Evolutionary conservation across 2,113 vertebrate genomes (phyloP).

Genomic region (Pelvicachromis taeniatus): DNA sequence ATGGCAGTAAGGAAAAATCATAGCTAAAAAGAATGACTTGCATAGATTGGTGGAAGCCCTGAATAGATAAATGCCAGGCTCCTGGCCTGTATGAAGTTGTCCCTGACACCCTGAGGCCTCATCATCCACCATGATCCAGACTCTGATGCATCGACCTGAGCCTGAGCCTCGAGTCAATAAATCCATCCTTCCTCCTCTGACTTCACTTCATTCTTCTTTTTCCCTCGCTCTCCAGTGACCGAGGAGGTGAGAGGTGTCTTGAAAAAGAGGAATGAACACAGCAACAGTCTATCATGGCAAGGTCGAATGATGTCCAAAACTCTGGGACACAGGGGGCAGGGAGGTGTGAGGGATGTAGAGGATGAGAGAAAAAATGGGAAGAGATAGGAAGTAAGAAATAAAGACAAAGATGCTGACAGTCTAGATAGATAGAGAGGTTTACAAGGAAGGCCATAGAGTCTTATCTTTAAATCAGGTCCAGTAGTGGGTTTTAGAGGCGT

Average conservation of each 20-base stretch:
- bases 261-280: constrained; percentile 58
- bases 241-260: constrained; percentile 56
- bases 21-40: background rate
- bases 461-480: background rate
- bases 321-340: constrained; percentile 35
- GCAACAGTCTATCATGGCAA: constrained; percentile 88
- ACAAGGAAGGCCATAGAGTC: background rate
- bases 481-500: background rate
- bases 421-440: background rate
- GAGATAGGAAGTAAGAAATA: constrained; percentile 1
- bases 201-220: constrained; percentile 75
- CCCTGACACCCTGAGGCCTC: constrained; percentile 87
- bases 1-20: background rate
- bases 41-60: background rate
- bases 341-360: background rate
- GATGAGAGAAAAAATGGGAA: background rate
- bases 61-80: constrained; percentile 47
- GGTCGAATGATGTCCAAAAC: constrained; percentile 80
- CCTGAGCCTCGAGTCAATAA: constrained; percentile 91
- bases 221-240: constrained; percentile 47
- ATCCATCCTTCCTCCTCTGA: constrained; percentile 80
- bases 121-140: constrained; percentile 93
- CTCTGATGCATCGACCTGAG: constrained; percentile 84
- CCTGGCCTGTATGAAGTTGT: constrained; percentile 82
- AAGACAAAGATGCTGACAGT: constrained; percentile 13